These are phyloP conservation scores for Dolichotis patagonum DNA, from an alignment of 2,113 vertebrate genomes.

Conservation along the genomic window DNA sequence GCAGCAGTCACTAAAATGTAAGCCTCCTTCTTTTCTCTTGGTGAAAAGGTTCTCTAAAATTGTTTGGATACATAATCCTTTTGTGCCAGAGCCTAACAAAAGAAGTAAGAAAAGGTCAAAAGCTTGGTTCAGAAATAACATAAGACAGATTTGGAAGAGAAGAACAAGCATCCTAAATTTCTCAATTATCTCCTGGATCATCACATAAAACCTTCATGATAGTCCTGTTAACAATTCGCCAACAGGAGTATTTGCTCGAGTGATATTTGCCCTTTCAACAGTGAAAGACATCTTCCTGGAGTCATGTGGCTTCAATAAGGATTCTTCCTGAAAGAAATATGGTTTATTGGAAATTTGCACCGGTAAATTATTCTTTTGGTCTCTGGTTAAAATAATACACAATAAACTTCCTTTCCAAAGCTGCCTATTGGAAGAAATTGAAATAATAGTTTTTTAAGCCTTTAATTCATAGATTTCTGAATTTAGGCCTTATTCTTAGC, in stretches of 20 bases:
- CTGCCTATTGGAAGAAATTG: not conserved
- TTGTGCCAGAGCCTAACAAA: conserved; percentile 47
- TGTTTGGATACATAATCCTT: conserved; percentile 79
- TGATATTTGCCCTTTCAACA: conserved; percentile 5
- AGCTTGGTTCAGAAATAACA: conserved; percentile 58
- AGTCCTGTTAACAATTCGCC: conserved; percentile 55
- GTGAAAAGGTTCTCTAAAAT: conserved; percentile 67
- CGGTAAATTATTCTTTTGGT: not conserved
- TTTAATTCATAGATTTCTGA: not conserved
- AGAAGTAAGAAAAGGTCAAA: conserved; percentile 66
- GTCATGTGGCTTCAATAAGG: not conserved
- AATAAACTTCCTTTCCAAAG: not conserved
- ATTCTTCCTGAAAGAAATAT: conserved; percentile 47
- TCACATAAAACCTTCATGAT: conserved; percentile 43
- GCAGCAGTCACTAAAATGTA: conserved; percentile 56
- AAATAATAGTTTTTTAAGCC: not conserved
- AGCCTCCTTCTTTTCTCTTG: conserved; percentile 61
- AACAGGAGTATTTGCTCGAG: conserved; percentile 39
- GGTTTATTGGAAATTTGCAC: conserved; percentile 10
- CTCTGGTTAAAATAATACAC: conserved; percentile 21
- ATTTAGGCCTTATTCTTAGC: not conserved
- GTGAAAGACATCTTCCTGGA: not conserved
- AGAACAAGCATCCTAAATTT: conserved; percentile 60
- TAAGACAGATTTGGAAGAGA: conserved; percentile 49
- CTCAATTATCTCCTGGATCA: conserved; percentile 58